Conservation (phyloP, 2,113 vertebrate genomes). For the Crotalus helleri region DNA sequence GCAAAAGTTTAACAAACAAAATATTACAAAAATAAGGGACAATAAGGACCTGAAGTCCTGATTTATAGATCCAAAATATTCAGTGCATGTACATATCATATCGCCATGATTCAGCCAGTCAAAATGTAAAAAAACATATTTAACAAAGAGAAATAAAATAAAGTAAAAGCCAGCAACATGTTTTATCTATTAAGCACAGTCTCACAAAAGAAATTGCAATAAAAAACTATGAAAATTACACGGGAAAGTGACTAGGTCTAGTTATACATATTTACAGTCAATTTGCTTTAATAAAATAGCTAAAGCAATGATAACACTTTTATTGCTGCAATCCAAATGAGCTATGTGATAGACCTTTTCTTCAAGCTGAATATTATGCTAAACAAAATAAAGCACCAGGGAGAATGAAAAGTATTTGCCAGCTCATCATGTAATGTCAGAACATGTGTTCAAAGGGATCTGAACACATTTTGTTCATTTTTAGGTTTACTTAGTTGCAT, state of each 20-base stretch:
- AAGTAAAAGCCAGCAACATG: not conserved
- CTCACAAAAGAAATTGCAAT: not conserved
- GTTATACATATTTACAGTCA: not conserved
- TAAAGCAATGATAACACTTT: not conserved
- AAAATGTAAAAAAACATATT: not conserved
- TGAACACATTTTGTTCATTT: not conserved
- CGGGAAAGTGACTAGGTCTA: not conserved
- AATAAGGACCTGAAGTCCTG: not conserved
- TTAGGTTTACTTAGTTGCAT: slow-evolving; percentile 36
- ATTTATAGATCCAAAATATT: not conserved
- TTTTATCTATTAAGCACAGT: not conserved
- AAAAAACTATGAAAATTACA: not conserved
- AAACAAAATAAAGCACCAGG: not conserved
- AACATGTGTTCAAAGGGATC: not conserved
- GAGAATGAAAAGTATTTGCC: not conserved
- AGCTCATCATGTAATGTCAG: not conserved
- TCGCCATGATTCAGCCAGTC: not conserved
- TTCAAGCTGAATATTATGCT: not conserved
- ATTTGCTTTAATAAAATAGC: not conserved
- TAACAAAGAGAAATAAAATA: not conserved
- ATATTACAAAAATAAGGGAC: not conserved
- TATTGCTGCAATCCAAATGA: not conserved
- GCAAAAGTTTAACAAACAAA: not conserved
- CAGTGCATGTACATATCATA: not conserved
- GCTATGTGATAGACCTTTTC: not conserved